These are phyloP conservation scores for Incurvaria masculella DNA, from an alignment of 2,888 invertebrate genomes.

Conservation along the genomic window DNA sequence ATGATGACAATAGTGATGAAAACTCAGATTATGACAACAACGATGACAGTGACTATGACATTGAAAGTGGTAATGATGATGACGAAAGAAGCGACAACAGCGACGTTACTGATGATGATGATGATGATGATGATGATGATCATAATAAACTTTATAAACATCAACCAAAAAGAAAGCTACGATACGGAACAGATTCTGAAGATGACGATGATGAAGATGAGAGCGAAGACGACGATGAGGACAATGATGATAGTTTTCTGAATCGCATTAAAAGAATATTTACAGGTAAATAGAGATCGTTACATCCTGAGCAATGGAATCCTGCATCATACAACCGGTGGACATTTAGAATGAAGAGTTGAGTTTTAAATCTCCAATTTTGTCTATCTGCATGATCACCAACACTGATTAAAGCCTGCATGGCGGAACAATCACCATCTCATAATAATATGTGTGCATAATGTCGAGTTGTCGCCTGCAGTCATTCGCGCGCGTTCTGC, in stretches of 20 bases:
- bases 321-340: conserved; percentile 40
- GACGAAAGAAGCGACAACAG: conserved; percentile 35
- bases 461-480: conserved; percentile 63
- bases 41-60: conserved; percentile 43
- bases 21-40: conserved; percentile 35
- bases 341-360: conserved; percentile 12
- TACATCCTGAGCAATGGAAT: conserved; percentile 32
- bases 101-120: conserved; percentile 25
- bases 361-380: conserved; percentile 28
- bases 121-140: conserved; percentile 33
- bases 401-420: conserved; percentile 31
- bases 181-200: conserved; percentile 34
- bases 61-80: conserved; percentile 39
- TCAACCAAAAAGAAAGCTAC: conserved; percentile 28
- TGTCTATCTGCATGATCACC: conserved; percentile 54
- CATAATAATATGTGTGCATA: too few relatives aligned
- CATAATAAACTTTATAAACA: conserved; percentile 39
- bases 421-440: conserved; percentile 33
- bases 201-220: conserved; percentile 51
- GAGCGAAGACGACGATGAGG: conserved; percentile 39
- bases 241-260: conserved; percentile 48
- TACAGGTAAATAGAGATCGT: conserved; percentile 49
- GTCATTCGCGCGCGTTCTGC: conserved; percentile 53
- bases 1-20: conserved; percentile 41
- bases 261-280: conserved; percentile 52